Evolutionary conservation across 2,113 vertebrate species (phyloP), one percentile per base, ranked within the genome.

Genomic region (Heloderma charlesbogerti): DNA sequence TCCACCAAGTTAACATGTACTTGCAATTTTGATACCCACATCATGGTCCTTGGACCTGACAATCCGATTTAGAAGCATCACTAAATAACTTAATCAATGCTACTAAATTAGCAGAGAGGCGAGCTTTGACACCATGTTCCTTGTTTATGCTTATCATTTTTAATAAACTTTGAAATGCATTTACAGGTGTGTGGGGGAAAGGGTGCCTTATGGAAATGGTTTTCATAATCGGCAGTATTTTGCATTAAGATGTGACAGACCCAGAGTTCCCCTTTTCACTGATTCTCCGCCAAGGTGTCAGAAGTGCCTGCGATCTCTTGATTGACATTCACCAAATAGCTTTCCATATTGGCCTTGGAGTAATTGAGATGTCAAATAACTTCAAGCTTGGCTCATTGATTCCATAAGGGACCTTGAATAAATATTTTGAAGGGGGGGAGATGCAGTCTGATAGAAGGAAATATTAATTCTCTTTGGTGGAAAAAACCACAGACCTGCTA

Each of bases 321-420:
- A 99, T 98, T 99, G 98, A 99, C 97, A 96, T 96, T 91, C 97
- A 96, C 97, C 97, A 98, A 98, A 98, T 98, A 98, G 98, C 98
- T 98, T 97, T 97, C 96, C 96, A 96, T 98, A 98, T 97, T 97
- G 98, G 97, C 97, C 97, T 98, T 97, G 95, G 98, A 99, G 98
- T 98, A 99, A 99, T 98, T 99, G 98, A 98, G 98, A 98, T 98
- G 98, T 98, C 98, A 98, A 98, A 99, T 98, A 98, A 98, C 96
- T 96, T 98, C 97, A 97, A 79, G 77, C 93, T 98, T 98, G 97
- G 97, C 97, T 96, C 97, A 92, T 96, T 97, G 98, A 97, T 98
- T 98, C 97, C 97, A 98, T 95, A 93, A 92, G 94, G 96, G 97
- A 96, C 96, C 96, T 96, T 96, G 98, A 98, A 98, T 97, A 96